These are phyloP conservation scores for Lepidonotus clava DNA, from an alignment of 2,888 invertebrate genomes.

Conservation along the genomic window DNA sequence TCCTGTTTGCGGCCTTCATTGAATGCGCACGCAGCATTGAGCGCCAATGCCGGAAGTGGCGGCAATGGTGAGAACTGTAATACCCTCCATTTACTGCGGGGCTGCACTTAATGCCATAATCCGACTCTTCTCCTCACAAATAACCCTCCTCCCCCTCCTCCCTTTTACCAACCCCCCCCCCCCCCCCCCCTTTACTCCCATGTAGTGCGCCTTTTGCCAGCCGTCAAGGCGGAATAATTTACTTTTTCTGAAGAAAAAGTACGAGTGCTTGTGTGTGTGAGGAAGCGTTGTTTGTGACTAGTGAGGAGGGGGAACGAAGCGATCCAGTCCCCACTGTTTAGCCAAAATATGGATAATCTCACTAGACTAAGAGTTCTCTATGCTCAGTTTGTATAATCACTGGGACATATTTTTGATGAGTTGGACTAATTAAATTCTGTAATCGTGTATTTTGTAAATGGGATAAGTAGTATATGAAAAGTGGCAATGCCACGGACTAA, in stretches of 20 bases:
- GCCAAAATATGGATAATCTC: neutral
- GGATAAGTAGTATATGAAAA: too few relatives aligned
- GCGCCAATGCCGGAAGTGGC: conserved; percentile 16
- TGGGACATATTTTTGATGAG: too few relatives aligned
- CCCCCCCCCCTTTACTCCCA: neutral
- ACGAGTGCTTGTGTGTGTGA: neutral
- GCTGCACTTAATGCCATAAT: conserved; percentile 49
- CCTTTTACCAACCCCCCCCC: neutral
- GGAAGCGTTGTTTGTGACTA: neutral
- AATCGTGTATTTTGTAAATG: too few relatives aligned
- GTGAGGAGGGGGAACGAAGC: neutral
- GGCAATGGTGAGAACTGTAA: neutral
- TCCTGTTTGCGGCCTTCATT: conserved; percentile 23
- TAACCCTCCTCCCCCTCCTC: neutral
- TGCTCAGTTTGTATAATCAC: too few relatives aligned
- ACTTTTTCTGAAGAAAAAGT: conserved; percentile 39
- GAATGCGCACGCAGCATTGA: conserved; percentile 21
- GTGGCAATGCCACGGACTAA: too few relatives aligned
- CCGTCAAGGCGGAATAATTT: conserved; percentile 47
- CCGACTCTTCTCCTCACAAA: neutral
- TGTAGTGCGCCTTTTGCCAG: conserved; percentile 32
- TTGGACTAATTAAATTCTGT: too few relatives aligned
- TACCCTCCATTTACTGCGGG: conserved; percentile 25
- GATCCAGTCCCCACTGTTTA: neutral
- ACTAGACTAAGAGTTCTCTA: neutral